These are phyloP conservation scores for Calidris pygmaea DNA, from an alignment of 2,113 vertebrate species.

Conservation along the genomic window DNA sequence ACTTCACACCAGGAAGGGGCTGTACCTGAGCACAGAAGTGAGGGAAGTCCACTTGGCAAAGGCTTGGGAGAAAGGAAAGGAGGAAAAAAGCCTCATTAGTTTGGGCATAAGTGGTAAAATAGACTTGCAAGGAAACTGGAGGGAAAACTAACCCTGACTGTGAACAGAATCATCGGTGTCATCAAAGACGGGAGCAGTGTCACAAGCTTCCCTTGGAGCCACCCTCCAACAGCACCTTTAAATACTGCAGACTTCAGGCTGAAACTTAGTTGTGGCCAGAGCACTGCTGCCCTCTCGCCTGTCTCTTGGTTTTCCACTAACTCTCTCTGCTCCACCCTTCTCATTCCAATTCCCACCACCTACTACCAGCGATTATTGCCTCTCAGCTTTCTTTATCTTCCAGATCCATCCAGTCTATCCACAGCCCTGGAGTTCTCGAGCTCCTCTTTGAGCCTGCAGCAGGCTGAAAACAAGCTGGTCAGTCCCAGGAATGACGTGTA, in stretches of 20 bases:
- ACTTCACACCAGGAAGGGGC: background rate
- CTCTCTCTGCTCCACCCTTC: background rate
- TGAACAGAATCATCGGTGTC: background rate
- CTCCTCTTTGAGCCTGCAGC: background rate
- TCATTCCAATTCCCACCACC: background rate
- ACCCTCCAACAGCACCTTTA: background rate
- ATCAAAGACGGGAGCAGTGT: background rate
- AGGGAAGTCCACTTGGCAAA: background rate
- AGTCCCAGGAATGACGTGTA: background rate
- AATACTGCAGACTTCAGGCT: background rate
- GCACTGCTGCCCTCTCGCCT: background rate
- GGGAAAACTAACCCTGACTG: background rate
- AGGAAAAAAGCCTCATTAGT: background rate
- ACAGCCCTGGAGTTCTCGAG: background rate
- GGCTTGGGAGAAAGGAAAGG: background rate
- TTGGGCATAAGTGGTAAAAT: background rate
- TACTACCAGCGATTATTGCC: background rate
- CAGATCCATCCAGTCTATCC: background rate
- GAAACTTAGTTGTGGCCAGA: background rate
- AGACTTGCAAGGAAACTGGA: background rate
- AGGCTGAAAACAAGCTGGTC: background rate
- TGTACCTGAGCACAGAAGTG: background rate
- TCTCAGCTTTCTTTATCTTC: background rate
- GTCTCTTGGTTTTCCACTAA: background rate
- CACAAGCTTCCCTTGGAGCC: background rate